These are phyloP conservation scores for Clarias macrocephalus DNA, from an alignment of 2,113 vertebrate species.

Conservation along the genomic window DNA sequence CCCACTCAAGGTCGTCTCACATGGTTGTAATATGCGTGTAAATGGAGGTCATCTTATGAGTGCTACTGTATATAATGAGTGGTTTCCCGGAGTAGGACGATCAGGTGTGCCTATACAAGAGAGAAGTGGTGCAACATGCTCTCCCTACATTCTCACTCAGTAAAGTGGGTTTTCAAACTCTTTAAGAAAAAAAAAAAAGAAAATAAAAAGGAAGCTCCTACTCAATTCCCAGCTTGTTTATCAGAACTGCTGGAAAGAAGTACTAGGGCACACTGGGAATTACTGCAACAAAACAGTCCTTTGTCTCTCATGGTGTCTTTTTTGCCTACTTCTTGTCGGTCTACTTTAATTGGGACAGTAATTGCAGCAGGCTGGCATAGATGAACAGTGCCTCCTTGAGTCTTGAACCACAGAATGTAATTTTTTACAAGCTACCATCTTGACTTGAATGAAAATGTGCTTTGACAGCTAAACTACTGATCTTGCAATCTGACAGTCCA, in stretches of 20 bases:
- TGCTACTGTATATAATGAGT: not conserved
- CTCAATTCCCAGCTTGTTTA: not conserved
- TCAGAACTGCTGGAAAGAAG: conserved; percentile 6
- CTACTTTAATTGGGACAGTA: conserved; percentile 45
- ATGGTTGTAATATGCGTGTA: not conserved
- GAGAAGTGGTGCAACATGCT: conserved; percentile 13
- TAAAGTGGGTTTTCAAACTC: conserved; percentile 31
- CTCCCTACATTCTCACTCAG: not conserved
- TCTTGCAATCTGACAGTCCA: conserved; percentile 8
- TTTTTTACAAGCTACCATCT: not conserved
- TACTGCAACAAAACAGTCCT: conserved; percentile 35
- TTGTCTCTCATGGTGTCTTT: conserved; percentile 26
- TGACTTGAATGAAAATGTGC: not conserved
- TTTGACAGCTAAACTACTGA: not conserved
- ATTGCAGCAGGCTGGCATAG: not conserved
- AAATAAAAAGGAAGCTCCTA: not conserved
- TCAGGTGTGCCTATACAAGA: not conserved
- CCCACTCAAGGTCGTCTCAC: not conserved
- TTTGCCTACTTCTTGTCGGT: conserved; percentile 7
- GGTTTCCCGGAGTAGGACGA: not conserved
- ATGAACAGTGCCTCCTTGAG: conserved; percentile 27
- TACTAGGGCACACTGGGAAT: conserved; percentile 37
- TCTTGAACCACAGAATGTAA: conserved; percentile 19
- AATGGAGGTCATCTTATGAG: conserved; percentile 8
- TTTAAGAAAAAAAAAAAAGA: not conserved